Evolutionary conservation across 2,797 vertebrate genomes (phyloP).

Genomic region (Myotis planiceps): DNA sequence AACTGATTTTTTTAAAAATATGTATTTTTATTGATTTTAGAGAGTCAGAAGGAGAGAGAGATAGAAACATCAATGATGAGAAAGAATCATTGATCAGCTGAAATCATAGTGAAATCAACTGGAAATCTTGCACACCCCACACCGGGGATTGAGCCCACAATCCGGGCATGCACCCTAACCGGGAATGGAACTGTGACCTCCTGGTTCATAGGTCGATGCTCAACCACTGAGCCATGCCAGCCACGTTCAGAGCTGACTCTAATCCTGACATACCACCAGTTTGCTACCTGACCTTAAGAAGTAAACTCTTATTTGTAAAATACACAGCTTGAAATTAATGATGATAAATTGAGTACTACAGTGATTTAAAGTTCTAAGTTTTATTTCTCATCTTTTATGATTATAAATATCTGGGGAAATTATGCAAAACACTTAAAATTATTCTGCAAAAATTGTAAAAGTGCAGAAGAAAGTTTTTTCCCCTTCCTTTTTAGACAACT

Average conservation of each 20-base stretch:
- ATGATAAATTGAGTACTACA: background rate
- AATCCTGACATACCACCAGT: background rate
- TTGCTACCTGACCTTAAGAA: background rate
- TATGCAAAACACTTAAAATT: conserved; percentile 25
- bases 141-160: too few relatives aligned
- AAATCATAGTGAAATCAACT: too few relatives aligned
- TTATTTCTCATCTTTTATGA: background rate
- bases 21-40: too few relatives aligned
- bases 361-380: background rate
- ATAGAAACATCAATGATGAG: too few relatives aligned
- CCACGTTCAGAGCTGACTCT: background rate
- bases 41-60: too few relatives aligned
- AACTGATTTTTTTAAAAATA: background rate
- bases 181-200: too few relatives aligned
- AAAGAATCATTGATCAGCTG: too few relatives aligned
- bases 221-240: too few relatives aligned
- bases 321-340: conserved; percentile 58
- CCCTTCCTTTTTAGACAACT: conserved; percentile 58
- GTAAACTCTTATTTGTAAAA: background rate
- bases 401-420: background rate
- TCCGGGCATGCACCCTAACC: too few relatives aligned
- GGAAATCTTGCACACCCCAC: too few relatives aligned
- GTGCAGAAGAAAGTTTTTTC: background rate
- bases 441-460: conserved; percentile 44
- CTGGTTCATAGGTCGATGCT: too few relatives aligned